Evolutionary conservation across 2,113 vertebrate species (phyloP), one percentile per base, ranked within the genome.

Genomic region (Pterocles burchelli): DNA sequence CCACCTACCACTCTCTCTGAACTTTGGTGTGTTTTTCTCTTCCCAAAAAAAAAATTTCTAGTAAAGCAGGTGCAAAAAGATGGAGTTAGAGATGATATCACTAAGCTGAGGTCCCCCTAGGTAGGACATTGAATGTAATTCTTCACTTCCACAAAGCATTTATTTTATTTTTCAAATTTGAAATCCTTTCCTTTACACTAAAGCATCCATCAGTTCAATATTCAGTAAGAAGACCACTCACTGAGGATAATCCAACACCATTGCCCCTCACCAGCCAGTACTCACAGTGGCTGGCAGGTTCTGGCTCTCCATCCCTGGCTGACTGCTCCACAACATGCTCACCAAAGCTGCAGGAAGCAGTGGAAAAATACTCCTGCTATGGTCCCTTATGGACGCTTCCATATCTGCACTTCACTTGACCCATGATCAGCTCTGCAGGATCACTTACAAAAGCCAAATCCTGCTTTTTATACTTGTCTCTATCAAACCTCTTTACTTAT

Each of bases 221-320:
- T 29, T 61, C 46, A 49, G 17, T 36, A 80, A 62, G 36, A 91
- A 86, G 45, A 38, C 4, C 7, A 11, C 13, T 52, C 17, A 11
- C 4, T 38, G 65, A n/a, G n/a, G 17, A 7, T 38, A 74, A 87
- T 9, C 46, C 25, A 10, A 34, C 24, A 34, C 18, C n/a, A 8
- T 8, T 83, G 29, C 22, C 5, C 31, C 4, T 20, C 41, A 57
- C 19, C 33, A 76, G 26, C 20, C 33, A 38, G 33, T 38, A 34
- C 21, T 61, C 29, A 16, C 26, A 17, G 52, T 1, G 0, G 4
- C 5, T 0, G 0, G 34, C 52, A 38, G 10, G 38, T 61, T 67
- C 67, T 93, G 41, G 28, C 9, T 63, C 17, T 80, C 36, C 43
- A 29, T 25, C 31, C 15, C 43, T 67, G 28, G 22, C 46, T 80